Conservation (phyloP, 2,797 vertebrate genomes). For the Chelon labrosus region DNA sequence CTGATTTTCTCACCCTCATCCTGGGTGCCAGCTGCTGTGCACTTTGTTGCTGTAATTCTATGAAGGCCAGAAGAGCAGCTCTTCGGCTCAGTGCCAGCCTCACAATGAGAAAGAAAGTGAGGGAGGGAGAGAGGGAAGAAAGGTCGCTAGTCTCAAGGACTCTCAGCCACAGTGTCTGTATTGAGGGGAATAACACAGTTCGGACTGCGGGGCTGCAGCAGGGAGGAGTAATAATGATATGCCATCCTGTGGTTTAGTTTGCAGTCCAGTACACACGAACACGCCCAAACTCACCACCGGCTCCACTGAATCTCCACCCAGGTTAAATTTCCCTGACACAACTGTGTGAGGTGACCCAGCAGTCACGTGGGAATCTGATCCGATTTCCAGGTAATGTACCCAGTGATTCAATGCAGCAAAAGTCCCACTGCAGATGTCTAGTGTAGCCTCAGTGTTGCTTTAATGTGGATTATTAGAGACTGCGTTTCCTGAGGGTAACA, state of each 20-base stretch:
- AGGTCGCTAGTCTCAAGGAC: constrained; percentile 63
- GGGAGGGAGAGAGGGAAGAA: not conserved
- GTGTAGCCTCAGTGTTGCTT: not conserved
- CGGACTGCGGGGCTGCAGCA: constrained; percentile 29
- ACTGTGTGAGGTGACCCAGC: constrained; percentile 35
- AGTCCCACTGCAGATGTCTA: constrained; percentile 5
- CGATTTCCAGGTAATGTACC: constrained; percentile 52
- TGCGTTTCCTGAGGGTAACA: not conserved
- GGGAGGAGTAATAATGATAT: constrained; percentile 58
- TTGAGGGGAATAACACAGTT: constrained; percentile 59
- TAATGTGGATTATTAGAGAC: not conserved
- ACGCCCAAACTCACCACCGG: constrained; percentile 43
- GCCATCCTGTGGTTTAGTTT: constrained; percentile 60
- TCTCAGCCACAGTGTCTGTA: constrained; percentile 45
- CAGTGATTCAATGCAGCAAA: not conserved
- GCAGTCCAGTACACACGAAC: constrained; percentile 30
- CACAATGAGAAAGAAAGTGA: constrained; percentile 39
- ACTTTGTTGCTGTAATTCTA: constrained; percentile 53
- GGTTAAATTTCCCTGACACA: constrained; percentile 65
- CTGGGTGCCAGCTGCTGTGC: constrained; percentile 55
- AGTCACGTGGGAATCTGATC: constrained; percentile 35
- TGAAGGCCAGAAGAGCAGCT: constrained; percentile 40
- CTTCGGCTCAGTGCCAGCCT: constrained; percentile 44
- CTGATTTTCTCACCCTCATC: constrained; percentile 58
- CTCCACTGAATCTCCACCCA: constrained; percentile 55